Percentiles rank a stretch among this genome's conserved stretches.
Evolutionary conservation across 2,888 invertebrate species (phyloP).

Genomic region (Epirrhoe tristata): DNA sequence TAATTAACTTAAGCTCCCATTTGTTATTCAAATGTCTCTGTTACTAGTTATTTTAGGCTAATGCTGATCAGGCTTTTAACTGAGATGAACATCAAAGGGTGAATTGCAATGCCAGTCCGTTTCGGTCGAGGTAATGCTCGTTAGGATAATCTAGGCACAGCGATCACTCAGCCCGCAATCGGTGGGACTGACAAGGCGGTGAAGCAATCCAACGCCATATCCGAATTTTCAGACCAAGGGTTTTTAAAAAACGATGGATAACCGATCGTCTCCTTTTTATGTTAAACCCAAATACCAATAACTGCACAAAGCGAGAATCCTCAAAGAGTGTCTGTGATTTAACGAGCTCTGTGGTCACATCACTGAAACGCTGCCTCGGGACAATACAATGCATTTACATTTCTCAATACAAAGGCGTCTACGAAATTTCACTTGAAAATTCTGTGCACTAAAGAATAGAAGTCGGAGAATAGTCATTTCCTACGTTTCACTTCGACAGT

Average conservation of each 20-base stretch:
- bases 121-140: slow-evolving; percentile 25
- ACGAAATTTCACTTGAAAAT: slow-evolving; percentile 17
- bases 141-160: slow-evolving; percentile 28
- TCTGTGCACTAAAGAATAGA: slow-evolving; percentile 10
- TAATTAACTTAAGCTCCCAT: slow-evolving; percentile 6
- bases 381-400: slow-evolving; percentile 23
- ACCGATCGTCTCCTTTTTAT: not conserved
- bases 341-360: slow-evolving; percentile 32
- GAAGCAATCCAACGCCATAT: slow-evolving; percentile 19
- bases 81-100: slow-evolving; percentile 35
- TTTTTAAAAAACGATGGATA: not conserved
- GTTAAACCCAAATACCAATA: slow-evolving; percentile 12
- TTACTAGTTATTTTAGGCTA: slow-evolving; percentile 31
- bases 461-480: slow-evolving; percentile 25
- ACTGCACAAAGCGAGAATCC: slow-evolving; percentile 32
- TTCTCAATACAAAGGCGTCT: slow-evolving; percentile 25
- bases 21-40: slow-evolving; percentile 21
- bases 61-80: slow-evolving; percentile 20
- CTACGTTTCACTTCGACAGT: slow-evolving; percentile 23
- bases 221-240: slow-evolving; percentile 11
- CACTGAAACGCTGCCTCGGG: slow-evolving; percentile 10
- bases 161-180: slow-evolving; percentile 30
- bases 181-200: slow-evolving; percentile 25
- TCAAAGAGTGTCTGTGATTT: slow-evolving; percentile 32
- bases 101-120: slow-evolving; percentile 22